Evolutionary conservation across 2,113 vertebrate species (phyloP).

Genomic region (Hepsetus odoe): DNA sequence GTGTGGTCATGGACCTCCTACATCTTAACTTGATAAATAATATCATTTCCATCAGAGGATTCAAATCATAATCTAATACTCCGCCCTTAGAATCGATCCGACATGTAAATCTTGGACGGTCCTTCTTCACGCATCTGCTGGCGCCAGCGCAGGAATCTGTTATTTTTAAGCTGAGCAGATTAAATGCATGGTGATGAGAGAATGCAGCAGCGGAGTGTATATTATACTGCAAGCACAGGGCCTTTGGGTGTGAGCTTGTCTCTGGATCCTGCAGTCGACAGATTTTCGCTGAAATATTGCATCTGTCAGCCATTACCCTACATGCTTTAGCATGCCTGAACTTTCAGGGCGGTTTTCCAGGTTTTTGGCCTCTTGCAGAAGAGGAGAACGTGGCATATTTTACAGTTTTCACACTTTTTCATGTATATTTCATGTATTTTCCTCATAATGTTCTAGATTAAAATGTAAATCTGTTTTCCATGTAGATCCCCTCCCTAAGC

Average conservation of each 20-base stretch:
- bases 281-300: neutral
- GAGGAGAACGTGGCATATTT: no score
- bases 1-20: no score
- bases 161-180: neutral
- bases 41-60: no score
- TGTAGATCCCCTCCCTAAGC: no score
- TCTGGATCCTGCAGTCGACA: neutral
- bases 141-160: neutral
- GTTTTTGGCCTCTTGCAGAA: neutral
- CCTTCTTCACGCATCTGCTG: no score
- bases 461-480: no score
- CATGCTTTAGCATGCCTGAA: neutral
- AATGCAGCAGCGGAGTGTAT: neutral
- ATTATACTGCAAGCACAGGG: neutral
- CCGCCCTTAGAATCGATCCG: no score
- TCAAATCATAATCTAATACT: no score
- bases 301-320: neutral
- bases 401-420: no score
- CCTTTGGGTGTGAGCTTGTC: neutral
- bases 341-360: neutral
- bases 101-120: neutral
- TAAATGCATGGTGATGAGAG: neutral
- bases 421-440: no score
- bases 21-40: no score
- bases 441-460: no score